Evolutionary conservation across 2,888 invertebrate genomes (phyloP).

Genomic region (Noctua janthe): DNA sequence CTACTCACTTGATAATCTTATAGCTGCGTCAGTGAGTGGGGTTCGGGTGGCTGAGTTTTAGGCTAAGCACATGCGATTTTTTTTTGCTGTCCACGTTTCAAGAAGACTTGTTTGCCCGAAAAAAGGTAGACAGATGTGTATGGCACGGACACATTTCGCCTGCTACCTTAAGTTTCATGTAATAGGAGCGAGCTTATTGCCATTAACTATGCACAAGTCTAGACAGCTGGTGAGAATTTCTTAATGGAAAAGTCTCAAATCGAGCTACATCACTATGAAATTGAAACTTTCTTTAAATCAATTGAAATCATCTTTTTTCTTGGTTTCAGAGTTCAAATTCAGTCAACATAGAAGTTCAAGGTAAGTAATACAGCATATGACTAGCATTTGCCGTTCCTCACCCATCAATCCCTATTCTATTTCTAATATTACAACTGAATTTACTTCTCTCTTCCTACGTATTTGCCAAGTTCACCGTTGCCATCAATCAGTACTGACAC

Average conservation of each 20-base stretch:
- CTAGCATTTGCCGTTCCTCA: background rate
- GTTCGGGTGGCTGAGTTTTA: no score
- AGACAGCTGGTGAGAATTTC: background rate
- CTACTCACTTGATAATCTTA: no score
- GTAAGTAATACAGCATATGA: slow-evolving; percentile 63
- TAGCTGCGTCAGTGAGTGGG: no score
- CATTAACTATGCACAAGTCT: no score
- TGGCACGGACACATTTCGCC: no score
- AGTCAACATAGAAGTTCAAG: slow-evolving; percentile 81
- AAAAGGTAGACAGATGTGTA: no score
- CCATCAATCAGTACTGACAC: background rate
- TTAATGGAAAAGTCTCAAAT: background rate
- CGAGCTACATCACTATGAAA: background rate
- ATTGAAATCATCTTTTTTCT: background rate
- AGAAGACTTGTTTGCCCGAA: no score
- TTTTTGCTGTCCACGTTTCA: no score
- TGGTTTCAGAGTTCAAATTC: slow-evolving; percentile 74
- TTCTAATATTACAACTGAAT: background rate
- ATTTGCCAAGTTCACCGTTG: background rate
- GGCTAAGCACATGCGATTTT: no score
- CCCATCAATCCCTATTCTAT: background rate
- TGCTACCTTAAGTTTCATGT: no score
- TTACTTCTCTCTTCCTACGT: background rate
- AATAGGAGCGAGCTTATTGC: no score
- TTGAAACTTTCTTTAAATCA: background rate